These are phyloP conservation scores for Akabosia matsudoensis DNA, from an alignment of 1,140 invertebrate species.

Conservation along the genomic window DNA sequence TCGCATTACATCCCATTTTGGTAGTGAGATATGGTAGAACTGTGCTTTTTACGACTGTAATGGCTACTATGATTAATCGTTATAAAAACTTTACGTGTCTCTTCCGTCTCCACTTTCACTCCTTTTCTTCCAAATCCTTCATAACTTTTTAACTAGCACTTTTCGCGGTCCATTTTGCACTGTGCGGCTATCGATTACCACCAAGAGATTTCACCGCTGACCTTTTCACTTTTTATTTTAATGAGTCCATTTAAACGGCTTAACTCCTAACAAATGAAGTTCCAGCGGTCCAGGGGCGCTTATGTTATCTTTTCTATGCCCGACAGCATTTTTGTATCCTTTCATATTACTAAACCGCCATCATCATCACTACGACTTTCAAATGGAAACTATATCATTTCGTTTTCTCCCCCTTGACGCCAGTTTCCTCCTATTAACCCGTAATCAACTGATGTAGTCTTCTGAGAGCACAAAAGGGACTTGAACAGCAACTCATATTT, in stretches of 20 bases:
- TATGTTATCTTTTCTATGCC: too few species aligned
- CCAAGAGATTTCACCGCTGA: neutral
- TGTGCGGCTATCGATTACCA: neutral
- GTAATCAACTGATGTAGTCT: neutral
- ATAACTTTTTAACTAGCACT: too few species aligned
- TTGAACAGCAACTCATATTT: neutral
- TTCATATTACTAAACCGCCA: neutral
- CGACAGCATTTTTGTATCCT: too few species aligned
- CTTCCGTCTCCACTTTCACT: neutral
- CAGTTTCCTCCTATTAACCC: neutral
- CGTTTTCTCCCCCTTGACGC: neutral
- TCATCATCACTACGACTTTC: neutral
- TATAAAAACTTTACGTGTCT: neutral
- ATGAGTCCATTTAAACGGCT: neutral
- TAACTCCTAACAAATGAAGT: neutral
- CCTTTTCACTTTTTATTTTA: neutral
- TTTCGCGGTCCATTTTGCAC: neutral
- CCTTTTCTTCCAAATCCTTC: neutral
- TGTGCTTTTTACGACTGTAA: neutral
- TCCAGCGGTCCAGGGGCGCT: neutral
- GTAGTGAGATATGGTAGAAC: neutral
- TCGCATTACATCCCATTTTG: conserved; percentile 43
- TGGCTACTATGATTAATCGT: neutral
- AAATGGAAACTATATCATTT: too few species aligned
- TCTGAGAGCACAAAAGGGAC: neutral